Evolutionary conservation across 2,113 vertebrate genomes (phyloP).

Genomic region (Bubo blakistoni): DNA sequence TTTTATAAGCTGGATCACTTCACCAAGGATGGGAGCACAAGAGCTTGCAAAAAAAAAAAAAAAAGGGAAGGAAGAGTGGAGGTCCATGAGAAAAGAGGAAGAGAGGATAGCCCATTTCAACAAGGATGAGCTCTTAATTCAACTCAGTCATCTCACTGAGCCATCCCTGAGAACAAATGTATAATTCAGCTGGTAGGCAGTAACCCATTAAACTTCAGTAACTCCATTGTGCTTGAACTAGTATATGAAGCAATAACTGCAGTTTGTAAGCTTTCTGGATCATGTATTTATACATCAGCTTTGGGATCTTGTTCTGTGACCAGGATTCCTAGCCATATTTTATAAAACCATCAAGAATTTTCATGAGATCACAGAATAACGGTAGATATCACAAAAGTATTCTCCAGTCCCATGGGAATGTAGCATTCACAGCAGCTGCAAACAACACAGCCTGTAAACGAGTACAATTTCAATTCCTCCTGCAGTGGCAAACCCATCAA

Average conservation of each 20-base stretch:
- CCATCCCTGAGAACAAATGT: neutral
- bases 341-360: neutral
- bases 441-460: neutral
- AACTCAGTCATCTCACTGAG: neutral
- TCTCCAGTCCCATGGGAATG: neutral
- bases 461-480: neutral
- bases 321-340: neutral
- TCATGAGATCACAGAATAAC: neutral
- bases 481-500: neutral
- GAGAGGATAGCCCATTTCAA: neutral
- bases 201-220: neutral
- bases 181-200: neutral
- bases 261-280: neutral
- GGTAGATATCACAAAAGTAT: neutral
- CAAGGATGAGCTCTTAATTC: neutral
- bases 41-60: neutral
- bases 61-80: neutral
- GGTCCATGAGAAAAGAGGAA: neutral
- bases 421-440: neutral
- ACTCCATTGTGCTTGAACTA: neutral
- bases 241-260: neutral
- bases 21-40: neutral
- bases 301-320: neutral
- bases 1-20: neutral
- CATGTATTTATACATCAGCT: neutral